A percentile compares a stretch with the other conserved stretches of the same genome.
These are phyloP conservation scores for Sterrhoptilus dennistouni DNA, from an alignment of 2,113 vertebrate genomes.

Conservation along the genomic window DNA sequence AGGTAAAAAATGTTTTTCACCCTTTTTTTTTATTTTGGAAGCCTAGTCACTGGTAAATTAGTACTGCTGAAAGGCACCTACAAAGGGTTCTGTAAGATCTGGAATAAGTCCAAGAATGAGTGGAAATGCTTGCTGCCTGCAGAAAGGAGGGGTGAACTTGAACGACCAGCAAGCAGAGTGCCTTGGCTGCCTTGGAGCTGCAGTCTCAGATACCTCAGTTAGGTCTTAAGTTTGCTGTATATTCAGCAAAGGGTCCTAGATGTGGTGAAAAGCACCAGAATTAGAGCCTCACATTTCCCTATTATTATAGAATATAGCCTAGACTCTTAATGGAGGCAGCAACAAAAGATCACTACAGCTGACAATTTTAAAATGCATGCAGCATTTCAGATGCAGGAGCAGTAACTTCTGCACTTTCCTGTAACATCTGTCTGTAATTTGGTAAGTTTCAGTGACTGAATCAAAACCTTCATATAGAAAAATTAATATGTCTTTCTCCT, in stretches of 20 bases:
- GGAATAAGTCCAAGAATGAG: background rate
- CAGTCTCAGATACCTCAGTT: background rate
- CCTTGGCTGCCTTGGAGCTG: background rate
- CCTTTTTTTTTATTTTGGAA: background rate
- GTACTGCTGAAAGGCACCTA: background rate
- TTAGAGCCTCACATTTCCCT: background rate
- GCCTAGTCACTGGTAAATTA: background rate
- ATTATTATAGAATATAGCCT: background rate
- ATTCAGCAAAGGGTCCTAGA: background rate
- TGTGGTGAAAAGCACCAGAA: background rate
- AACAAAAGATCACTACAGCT: background rate
- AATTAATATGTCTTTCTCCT: background rate
- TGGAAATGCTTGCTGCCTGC: background rate
- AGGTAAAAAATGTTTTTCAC: background rate
- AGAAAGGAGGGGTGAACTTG: background rate
- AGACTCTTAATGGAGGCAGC: background rate
- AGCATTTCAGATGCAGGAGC: background rate
- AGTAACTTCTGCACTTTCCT: background rate
- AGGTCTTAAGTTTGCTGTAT: background rate
- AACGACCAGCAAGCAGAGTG: background rate
- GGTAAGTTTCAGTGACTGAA: background rate
- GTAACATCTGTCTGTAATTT: background rate
- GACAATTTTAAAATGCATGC: background rate
- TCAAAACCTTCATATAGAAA: background rate
- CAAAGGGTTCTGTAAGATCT: background rate